Base-by-base conservation (phyloP, 2,888 invertebrate species). In the Drosophila anceps region DNA sequence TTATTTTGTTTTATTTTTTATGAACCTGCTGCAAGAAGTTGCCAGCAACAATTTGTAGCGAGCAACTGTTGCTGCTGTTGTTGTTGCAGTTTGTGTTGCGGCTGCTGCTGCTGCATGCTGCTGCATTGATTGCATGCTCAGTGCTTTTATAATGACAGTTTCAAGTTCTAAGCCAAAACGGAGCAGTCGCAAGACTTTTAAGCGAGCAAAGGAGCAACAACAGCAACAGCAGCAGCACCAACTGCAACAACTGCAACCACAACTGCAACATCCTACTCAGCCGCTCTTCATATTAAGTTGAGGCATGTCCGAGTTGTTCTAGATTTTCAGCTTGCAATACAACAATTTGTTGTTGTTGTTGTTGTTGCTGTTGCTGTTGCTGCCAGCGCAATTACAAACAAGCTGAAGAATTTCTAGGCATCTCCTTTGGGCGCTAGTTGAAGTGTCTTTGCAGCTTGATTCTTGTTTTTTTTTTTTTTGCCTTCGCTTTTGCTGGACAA, bases 131-230 rank as follows among this genome's bases (percentile, higher is more conserved):
- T 90, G 90, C 90, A 80, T 88, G 90, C 90, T 90, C 87, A 80
- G 84, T 84, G 86, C 90, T 77, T 81, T 79, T 73, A 86, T 88
- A 87, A 90, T 86, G 86, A 86, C 86, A 86, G 86, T 86, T 90
- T 86, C 90, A 85, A 86, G 86, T 86, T 86, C 88, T 88, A 86
- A 86, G 86, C 85, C 86, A 86, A 86, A 88, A 88, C 85, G 84
- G 59, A 48, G 69, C 86, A 67, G 35, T 44, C 57, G 33, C 48
- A 18, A 50, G 46, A 33, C 37, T 35, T 33, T 37, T 67, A 33
- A 35, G 20, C 29, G 51, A 20, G 15, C 51, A 20, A 60, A 31
- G 33, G 35, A 46, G 29, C 76, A 77, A 57, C 75, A 70, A 15
- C 50, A 60, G 41, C 43, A 54, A 10, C 41, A 46, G 33, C 27